phyloP scores from a whole-genome alignment of 2,797 vertebrate genomes.

The Micromesistius poutassou region DNA sequence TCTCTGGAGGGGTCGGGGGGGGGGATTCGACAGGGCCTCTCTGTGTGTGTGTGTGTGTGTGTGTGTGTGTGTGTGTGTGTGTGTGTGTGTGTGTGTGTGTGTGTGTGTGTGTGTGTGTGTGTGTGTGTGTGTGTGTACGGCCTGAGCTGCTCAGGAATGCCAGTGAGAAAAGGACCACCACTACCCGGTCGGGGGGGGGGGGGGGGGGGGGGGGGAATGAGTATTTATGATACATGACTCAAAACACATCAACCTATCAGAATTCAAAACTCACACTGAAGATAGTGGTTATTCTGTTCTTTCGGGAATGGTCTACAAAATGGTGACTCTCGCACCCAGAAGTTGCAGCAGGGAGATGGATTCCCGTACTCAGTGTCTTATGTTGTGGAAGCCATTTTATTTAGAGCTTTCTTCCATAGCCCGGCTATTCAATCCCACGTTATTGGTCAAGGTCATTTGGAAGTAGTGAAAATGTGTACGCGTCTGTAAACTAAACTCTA shows the following conservation, averaged over 20 bases:
- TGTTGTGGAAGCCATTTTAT: not conserved
- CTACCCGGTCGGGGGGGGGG: not conserved
- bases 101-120: no score
- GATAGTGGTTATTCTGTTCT: not conserved
- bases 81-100: no score
- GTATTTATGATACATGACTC: conserved; percentile 17
- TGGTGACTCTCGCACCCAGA: not conserved
- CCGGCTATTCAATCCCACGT: not conserved
- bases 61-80: no score
- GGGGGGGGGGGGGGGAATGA: not conserved
- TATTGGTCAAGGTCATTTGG: not conserved
- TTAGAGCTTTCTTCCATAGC: not conserved
- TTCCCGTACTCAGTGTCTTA: not conserved
- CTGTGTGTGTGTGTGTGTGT: no score
- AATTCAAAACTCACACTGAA: not conserved
- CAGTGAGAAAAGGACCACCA: conserved; percentile 52
- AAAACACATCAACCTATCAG: conserved; percentile 18
- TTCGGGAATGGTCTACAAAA: not conserved
- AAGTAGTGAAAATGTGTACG: not conserved
- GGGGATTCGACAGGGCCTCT: conserved; percentile 34
- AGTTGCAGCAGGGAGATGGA: not conserved
- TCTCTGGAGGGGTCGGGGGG: conserved; percentile 33
- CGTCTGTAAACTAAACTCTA: not conserved
- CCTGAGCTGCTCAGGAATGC: conserved; percentile 74
- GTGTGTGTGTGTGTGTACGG: conserved; percentile 39